These are phyloP conservation scores for Podotricha telesiphe DNA, from an alignment of 2,888 invertebrate species.

Conservation along the genomic window DNA sequence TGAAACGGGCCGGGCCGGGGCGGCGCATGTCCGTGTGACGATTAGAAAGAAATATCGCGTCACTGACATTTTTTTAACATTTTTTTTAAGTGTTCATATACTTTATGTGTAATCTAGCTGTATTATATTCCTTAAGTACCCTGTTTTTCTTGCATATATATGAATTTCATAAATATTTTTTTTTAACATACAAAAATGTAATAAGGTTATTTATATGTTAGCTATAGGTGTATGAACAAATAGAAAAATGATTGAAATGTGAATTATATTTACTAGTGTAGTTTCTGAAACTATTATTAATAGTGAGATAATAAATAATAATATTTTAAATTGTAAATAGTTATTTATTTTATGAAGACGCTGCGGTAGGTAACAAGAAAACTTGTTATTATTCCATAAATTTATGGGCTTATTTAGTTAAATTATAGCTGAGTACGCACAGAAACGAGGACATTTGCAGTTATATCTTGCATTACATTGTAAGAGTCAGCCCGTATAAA, in stretches of 20 bases:
- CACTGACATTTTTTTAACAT: conserved; percentile 1
- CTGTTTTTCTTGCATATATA: no score
- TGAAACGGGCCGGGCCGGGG: conserved; percentile 66
- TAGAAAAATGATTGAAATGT: no score
- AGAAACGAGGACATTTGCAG: conserved; percentile 12
- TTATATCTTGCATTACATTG: conserved; percentile 6
- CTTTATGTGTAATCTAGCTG: neutral
- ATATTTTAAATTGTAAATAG: no score
- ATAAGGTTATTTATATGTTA: no score
- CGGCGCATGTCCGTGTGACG: conserved; percentile 57
- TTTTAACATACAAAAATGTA: no score
- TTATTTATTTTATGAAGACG: neutral
- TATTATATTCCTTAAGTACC: neutral
- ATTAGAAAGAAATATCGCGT: conserved; percentile 14
- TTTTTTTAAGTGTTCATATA: conserved; percentile 13
- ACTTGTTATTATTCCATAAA: neutral
- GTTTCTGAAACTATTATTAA: no score
- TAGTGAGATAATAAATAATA: no score
- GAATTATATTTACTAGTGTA: no score
- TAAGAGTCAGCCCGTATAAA: conserved; percentile 20
- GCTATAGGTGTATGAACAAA: no score
- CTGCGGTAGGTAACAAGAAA: conserved; percentile 6
- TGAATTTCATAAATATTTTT: no score
- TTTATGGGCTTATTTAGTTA: conserved; percentile 2
- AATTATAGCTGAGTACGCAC: conserved; percentile 17